Evolutionary conservation across 2,797 vertebrate genomes (phyloP).

Genomic region (Pangasius larnaudii): DNA sequence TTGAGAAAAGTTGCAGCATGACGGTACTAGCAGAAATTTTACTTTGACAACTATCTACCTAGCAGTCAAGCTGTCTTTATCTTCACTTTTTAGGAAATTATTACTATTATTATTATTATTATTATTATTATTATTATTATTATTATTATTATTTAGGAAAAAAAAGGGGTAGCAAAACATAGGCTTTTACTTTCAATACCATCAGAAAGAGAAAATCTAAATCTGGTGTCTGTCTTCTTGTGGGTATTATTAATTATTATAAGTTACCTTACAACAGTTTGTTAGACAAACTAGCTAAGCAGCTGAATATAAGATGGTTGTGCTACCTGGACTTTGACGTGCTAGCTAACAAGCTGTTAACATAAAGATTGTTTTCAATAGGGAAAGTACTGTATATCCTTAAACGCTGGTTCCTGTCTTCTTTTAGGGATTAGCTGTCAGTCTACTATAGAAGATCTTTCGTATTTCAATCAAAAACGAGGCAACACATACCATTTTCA

Average conservation of each 20-base stretch:
- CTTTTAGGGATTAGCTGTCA: conserved; percentile 4
- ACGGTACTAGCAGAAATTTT: background rate
- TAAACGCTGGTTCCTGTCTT: background rate
- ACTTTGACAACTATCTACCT: background rate
- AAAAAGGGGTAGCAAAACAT: background rate
- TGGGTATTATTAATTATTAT: background rate
- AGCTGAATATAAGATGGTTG: background rate
- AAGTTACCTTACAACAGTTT: too few relatives aligned
- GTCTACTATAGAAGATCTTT: background rate
- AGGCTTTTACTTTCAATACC: background rate
- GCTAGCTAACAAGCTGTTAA: background rate
- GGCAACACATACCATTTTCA: background rate
- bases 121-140: too few relatives aligned
- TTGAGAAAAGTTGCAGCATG: background rate
- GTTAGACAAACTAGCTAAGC: background rate
- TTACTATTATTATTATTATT: background rate
- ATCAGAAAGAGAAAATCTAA: background rate
- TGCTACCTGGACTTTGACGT: background rate
- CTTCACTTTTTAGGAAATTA: background rate
- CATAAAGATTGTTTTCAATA: background rate
- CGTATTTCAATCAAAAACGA: background rate
- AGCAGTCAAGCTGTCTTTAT: background rate
- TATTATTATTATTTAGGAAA: background rate
- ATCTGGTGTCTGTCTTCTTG: background rate
- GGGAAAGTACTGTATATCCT: background rate